A percentile compares a stretch with the other conserved stretches of the same genome.
phyloP scores from a whole-genome alignment of 2,797 vertebrate genomes.

The Tragopan temminckii region DNA sequence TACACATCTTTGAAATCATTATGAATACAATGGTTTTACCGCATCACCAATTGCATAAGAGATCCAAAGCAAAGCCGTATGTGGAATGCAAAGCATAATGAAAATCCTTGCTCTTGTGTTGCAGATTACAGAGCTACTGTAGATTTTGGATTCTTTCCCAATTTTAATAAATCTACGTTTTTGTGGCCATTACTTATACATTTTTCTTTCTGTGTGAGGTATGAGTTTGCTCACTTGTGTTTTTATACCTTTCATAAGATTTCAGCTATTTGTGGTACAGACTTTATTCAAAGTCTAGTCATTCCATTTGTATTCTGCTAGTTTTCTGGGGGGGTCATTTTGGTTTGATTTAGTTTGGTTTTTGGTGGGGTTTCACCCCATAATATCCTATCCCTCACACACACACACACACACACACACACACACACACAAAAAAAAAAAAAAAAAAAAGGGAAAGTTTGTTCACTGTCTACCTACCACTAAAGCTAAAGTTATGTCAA shows the following conservation, averaged over 20 bases:
- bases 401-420: no score
- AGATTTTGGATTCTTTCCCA: slow-evolving; percentile 46
- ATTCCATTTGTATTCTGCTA: not conserved
- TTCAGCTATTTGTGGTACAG: slow-evolving; percentile 27
- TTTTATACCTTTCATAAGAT: slow-evolving; percentile 9
- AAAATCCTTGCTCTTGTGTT: slow-evolving; percentile 61
- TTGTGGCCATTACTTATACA: not conserved
- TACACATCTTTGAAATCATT: slow-evolving; percentile 77
- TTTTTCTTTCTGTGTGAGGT: slow-evolving; percentile 37
- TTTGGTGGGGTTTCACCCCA: not conserved
- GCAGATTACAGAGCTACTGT: slow-evolving; percentile 34
- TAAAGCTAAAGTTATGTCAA: slow-evolving; percentile 56
- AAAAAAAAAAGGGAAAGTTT: not conserved
- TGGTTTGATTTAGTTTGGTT: not conserved
- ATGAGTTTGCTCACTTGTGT: slow-evolving; percentile 25
- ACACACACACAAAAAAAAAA: no score
- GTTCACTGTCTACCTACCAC: slow-evolving; percentile 9
- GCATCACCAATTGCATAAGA: slow-evolving; percentile 74
- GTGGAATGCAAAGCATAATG: slow-evolving; percentile 72
- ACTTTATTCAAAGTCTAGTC: slow-evolving; percentile 27
- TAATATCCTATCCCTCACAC: not conserved
- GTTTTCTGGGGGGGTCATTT: not conserved
- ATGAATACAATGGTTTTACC: slow-evolving; percentile 76
- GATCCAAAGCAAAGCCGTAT: slow-evolving; percentile 66
- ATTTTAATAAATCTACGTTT: slow-evolving; percentile 42